Evolutionary conservation across 2,888 invertebrate species (phyloP), one percentile per base, ranked within the genome.

Genomic region (Drosophila quasianomalipes): DNA sequence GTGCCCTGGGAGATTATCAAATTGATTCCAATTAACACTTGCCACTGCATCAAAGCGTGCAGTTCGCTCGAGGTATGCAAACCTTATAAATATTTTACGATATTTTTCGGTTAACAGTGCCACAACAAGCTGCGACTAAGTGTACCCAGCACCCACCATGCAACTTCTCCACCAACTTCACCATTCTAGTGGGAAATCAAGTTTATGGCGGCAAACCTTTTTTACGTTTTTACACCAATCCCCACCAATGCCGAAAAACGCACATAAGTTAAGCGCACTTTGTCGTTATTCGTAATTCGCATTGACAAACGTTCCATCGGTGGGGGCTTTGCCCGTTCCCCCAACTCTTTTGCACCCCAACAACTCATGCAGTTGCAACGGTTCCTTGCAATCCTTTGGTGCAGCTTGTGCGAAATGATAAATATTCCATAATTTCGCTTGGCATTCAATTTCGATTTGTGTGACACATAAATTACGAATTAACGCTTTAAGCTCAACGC

Each of bases 401-500:
- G 67, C 69, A 68, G 55, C 76, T 82, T 81, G 82, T 85, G 85
- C 85, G 85, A 91, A 89, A 91, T 92, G 93, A 93, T 93, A 93
- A 93, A 93, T 93, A 92, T 91, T 90, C 91, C 91, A 93, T 93
- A 93, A 93, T 93, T 93, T 93, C 91, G 89, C 83, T 85, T 93
- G 92, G 92, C 93, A 93, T 93, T 93, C 92, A 93, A 93, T 93
- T 93, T 91, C 85, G 87, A 85, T 91, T 89, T 84, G 89, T 92
- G 92, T 92, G 93, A 92, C 93, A 93, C 93, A 93, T 93, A 93
- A 93, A 93, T 93, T 91, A 93, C 89, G 93, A 92, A 93, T 93
- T 93, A 93, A 93, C 92, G 92, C 93, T 93, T 93, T 92, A 92
- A 93, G 93, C 93, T 91, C 77, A 76, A 84, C 71, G 78, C 73